A percentile compares a stretch with the other conserved stretches of the same genome.
phyloP scores from a whole-genome alignment of 2,113 vertebrate genomes.

The Phrynosoma blainvillii region DNA sequence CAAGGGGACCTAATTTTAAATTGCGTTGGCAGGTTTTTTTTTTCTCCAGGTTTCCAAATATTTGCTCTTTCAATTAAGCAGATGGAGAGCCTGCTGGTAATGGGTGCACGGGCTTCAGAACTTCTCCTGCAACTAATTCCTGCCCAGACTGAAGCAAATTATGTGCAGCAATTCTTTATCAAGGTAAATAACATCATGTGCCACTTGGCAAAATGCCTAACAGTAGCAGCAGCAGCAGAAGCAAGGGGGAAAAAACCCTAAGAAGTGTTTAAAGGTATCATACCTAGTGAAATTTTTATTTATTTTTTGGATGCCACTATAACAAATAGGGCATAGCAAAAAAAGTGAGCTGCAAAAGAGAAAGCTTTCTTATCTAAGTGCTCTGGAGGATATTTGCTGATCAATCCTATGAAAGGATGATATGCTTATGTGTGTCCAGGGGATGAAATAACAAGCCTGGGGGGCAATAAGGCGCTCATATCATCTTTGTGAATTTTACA shows the following conservation, averaged over 20 bases:
- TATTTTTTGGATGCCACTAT: constrained; percentile 53
- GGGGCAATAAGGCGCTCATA: constrained; percentile 73
- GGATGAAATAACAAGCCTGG: constrained; percentile 70
- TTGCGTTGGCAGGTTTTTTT: constrained; percentile 52
- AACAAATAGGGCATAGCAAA: constrained; percentile 71
- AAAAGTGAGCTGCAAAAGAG: constrained; percentile 66
- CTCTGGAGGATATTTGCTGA: constrained; percentile 76
- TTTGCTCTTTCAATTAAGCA: constrained; percentile 81
- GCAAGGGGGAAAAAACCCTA: constrained; percentile 39
- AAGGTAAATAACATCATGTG: constrained; percentile 70
- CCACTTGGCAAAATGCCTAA: constrained; percentile 64
- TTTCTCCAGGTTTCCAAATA: constrained; percentile 68
- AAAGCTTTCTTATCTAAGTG: constrained; percentile 72
- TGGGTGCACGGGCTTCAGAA: constrained; percentile 71
- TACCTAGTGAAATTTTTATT: constrained; percentile 65
- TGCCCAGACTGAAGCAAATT: constrained; percentile 68
- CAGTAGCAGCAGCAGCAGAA: not conserved
- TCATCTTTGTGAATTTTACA: constrained; percentile 75
- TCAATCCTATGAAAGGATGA: constrained; percentile 77
- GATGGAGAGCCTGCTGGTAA: constrained; percentile 76
- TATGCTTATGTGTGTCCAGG: constrained; percentile 73
- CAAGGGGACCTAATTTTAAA: constrained; percentile 69
- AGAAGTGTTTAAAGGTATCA: constrained; percentile 70
- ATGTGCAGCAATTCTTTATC: constrained; percentile 70
- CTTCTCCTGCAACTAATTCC: constrained; percentile 75